A percentile compares a stretch with the other conserved stretches of the same genome.
phyloP scores from a whole-genome alignment of 2,888 invertebrate species.

The Isoperla grammatica region DNA sequence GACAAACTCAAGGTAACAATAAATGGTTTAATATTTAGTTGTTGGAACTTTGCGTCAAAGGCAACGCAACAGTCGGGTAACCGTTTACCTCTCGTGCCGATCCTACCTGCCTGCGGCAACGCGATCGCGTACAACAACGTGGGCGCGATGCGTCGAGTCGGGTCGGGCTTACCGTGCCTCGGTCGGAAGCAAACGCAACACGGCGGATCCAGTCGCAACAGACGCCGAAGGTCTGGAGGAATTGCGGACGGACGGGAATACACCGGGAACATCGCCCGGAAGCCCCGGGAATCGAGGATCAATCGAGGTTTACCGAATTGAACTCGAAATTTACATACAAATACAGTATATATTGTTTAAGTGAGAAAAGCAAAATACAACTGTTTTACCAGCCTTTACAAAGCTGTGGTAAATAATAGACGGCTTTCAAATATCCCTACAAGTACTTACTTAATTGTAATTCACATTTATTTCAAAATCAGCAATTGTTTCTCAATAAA shows the following conservation, averaged over 20 bases:
- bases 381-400: neutral
- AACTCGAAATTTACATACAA: constrained; percentile 12
- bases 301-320: constrained; percentile 4
- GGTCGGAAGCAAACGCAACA: constrained; percentile 1
- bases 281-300: constrained; percentile 3
- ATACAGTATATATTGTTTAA: constrained; percentile 9
- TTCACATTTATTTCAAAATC: no score
- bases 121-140: no score
- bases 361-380: constrained; percentile 5
- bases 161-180: constrained; percentile 15
- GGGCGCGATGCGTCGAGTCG: neutral
- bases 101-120: constrained; percentile 11
- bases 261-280: constrained; percentile 1
- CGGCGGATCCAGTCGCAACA: constrained; percentile 10
- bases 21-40: no score
- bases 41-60: no score
- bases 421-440: no score
- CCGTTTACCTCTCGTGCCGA: no score
- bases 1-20: no score
- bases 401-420: neutral
- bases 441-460: no score
- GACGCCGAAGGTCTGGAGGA: constrained; percentile 6
- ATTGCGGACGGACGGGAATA: neutral
- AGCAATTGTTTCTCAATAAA: no score
- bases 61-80: no score